Evolutionary conservation across 2,113 vertebrate species (phyloP), one percentile per base, ranked within the genome.

Genomic region (Pseudorectes ferrugineus): DNA sequence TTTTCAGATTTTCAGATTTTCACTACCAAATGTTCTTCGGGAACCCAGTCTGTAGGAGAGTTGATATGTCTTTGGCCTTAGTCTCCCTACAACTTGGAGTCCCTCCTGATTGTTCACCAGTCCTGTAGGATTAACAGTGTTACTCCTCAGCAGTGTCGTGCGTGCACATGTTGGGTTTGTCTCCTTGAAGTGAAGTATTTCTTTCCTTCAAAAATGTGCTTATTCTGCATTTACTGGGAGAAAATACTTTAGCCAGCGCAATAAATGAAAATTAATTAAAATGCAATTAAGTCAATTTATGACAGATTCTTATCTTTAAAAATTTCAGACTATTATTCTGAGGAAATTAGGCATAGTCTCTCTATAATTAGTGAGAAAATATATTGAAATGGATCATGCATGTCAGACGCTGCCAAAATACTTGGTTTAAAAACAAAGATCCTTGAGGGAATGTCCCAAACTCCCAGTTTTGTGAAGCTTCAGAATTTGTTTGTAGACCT

Each of bases 261-360:
- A 87, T 87, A 92, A 85, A 88, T 95, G 62, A 82, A 95, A 97
- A 96, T 93, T 90, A 95, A 93, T 94, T 94, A 88, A 95, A 94
- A 88, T 71, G 23, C 71, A 87, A 61, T 95, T 94, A 92, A 91
- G 74, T 76, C 74, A 87, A 87, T 94, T 95, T 75, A 94, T 82
- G 81, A 73, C 45, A 87, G 85, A 73, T n/a, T 77, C 80, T 92
- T 96, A 92, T 91, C 84, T 82, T 95, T 25, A 66, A 92, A 93
- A 89, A 76, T 49, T 89, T 91, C 61, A 75, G 77, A 38, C 70
- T 92, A 11, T 93, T 95, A 81, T 84, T 94, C 66, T 58, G 84
- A 92, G 81, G 77, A 94, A 95, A 94, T 96, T 92, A 89, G 93
- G 70, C 85, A 78, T 63, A 94, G 80, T 70, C 49, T 93, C 55